Conservation (phyloP, 2,113 vertebrate genomes). For the Zonotrichia leucophrys region DNA sequence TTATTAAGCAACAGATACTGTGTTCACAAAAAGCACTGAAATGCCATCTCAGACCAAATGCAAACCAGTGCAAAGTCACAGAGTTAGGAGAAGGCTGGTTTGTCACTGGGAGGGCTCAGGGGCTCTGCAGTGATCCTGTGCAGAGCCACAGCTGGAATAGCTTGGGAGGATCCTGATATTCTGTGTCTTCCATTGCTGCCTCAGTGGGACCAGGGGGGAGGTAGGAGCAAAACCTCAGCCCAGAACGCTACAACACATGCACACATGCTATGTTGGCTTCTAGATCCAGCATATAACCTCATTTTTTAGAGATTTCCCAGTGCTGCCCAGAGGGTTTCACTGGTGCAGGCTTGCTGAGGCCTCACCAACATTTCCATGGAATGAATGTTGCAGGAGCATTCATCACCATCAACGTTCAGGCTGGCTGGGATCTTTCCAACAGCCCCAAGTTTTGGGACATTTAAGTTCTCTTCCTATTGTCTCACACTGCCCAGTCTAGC, state of each 20-base stretch:
- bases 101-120: not conserved
- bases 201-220: not conserved
- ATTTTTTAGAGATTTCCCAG: not conserved
- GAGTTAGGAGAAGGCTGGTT: not conserved
- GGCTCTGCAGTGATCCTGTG: not conserved
- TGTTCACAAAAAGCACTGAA: not conserved
- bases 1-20: not conserved
- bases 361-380: not conserved
- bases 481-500: not conserved
- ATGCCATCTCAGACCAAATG: not conserved
- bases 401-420: rapidly evolving
- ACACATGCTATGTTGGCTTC: not conserved
- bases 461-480: not conserved
- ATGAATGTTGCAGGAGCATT: not conserved
- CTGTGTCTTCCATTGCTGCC: not conserved
- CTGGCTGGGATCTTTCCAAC: not conserved
- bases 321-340: not conserved
- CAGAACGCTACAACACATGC: rapidly evolving
- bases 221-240: not conserved
- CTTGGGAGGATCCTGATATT: not conserved
- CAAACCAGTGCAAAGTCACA: not conserved
- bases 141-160: not conserved
- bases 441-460: not conserved
- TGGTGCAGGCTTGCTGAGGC: not conserved
- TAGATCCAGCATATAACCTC: not conserved